Percentiles rank a stretch among this genome's conserved stretches.
Evolutionary conservation across 2,113 vertebrate species (phyloP).

Genomic region (Melanostigma gelatinosum): DNA sequence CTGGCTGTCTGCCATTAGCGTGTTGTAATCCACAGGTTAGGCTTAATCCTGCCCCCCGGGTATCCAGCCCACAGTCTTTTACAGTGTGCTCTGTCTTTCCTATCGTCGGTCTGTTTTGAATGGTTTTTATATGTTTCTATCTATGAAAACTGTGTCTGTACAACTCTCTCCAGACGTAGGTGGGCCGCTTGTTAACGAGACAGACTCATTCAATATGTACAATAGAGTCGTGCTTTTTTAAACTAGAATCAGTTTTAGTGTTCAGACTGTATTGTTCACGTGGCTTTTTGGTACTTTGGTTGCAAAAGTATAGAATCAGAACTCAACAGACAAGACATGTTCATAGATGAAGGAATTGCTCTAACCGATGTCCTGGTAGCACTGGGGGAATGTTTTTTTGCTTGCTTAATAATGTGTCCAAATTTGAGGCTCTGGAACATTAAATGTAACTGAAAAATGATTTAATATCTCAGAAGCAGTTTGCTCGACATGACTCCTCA

Average conservation of each 20-base stretch:
- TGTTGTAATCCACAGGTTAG: conserved; percentile 45
- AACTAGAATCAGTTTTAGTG: conserved; percentile 64
- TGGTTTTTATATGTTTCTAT: conserved; percentile 81
- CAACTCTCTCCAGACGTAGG: conserved; percentile 58
- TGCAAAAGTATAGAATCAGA: conserved; percentile 56
- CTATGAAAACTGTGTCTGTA: conserved; percentile 70
- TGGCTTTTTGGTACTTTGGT: conserved; percentile 66
- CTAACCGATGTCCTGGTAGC: not conserved
- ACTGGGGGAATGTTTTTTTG: not conserved
- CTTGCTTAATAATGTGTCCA: not conserved
- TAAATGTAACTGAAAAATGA: not conserved
- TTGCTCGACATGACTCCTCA: not conserved
- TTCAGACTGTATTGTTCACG: conserved; percentile 50
- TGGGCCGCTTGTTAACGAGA: conserved; percentile 64
- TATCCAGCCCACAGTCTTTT: conserved; percentile 60
- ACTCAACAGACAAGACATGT: conserved; percentile 45
- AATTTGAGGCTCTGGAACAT: not conserved
- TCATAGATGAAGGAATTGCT: not conserved
- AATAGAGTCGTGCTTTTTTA: conserved; percentile 63
- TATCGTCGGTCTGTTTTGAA: conserved; percentile 69
- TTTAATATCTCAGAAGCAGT: not conserved
- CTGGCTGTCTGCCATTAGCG: not conserved
- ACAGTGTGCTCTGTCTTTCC: conserved; percentile 65
- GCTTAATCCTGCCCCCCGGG: conserved; percentile 32
- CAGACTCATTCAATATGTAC: conserved; percentile 55